Base-by-base conservation (phyloP, 2,113 vertebrate species). In the Silurus glanis region DNA sequence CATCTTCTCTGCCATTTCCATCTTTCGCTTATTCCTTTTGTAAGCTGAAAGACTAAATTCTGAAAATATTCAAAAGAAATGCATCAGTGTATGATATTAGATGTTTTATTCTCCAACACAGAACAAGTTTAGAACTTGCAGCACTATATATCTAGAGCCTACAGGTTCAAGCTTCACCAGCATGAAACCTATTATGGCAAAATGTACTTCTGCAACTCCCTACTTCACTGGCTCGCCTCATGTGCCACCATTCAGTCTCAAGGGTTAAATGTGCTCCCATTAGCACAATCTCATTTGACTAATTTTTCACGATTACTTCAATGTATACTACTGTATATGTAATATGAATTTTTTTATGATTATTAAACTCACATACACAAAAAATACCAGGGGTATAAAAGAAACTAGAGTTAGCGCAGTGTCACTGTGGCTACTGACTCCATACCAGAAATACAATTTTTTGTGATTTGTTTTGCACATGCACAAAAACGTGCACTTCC, bases 21-120 rank as follows among this genome's bases (percentile, higher is more conserved):
- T 96, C 94, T 99, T 99, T 91, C 97, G 95, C 92, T 99, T 99
- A 94, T 99, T 99, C 94, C 97, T 97, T 94, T 96, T 99, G 94
- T 98, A 99, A 61, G 97, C 98, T 91, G 98, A 98, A 93, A 99
- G 95, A 94, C 98, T 99, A 94, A 98, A 98, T 91, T 97, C 98
- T 99, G 93, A 47, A 90, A 83, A 86, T 90, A 9, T 82, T 78
- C 23, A 80, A 86, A 84, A 51, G 59, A 23, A 62, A 80, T 75
- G 37, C 37, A 37, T 58, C 25, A 66, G 19, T 79, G 37, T 75
- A 55, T 76, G 37, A 45, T 8, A 61, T 69, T 23, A 83, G 49
- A 81, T 19, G 47, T 80, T 53, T 51, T 6, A 1, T 5, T 76
- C 45, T 53, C 45, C 28, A 71, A n/a, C 13, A n/a, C 8, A 76